Evolutionary conservation across 1,140 invertebrate genomes (phyloP), one percentile per base, ranked within the genome.

Genomic region (Caenorhabditis briggsae): DNA sequence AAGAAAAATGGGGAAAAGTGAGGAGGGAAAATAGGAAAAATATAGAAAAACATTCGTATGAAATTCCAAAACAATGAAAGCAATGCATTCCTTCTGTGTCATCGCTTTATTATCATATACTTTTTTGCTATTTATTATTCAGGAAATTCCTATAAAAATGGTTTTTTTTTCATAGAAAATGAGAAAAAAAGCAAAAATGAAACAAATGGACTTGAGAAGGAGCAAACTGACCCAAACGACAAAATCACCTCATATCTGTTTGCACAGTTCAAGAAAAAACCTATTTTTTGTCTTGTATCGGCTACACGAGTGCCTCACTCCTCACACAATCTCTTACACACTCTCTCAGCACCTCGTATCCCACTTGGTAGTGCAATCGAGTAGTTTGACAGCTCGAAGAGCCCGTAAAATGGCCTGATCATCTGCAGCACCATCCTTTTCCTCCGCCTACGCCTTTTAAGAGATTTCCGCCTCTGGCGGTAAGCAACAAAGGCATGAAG

Each of bases 311-410:
- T 70, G 41, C 65, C 50, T 58, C 56, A 58, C n/a, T 58, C 33
- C 61, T 33, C 61, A 59, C 23, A 64, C 61, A 64, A 23, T 18
- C 56, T n/a, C 56, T 58, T 58, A 58, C 18, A 58, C 18, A 64
- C 11, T 9, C 61, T 46, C 12, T 46, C 33, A 18, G 43, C 56
- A 11, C 41, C 50, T 53, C 46, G 41, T 70, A 70, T 70, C 65
- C 65, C 65, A 70, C 65, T 70, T 70, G 65, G 46, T 70, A 70
- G 65, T 70, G 65, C 65, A 70, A 70, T 70, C 65, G 65, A 70
- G 65, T 70, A 70, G 65, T 48, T 70, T 70, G 65, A 70, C 65
- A 70, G 65, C 65, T 70, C 65, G 23, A 70, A 23, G 65, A 70
- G 65, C 20, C 65, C 65, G 65, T 70, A 70, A 70, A 70, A 70